phyloP scores from a whole-genome alignment of 2,888 invertebrate genomes.

The Clistopyga incitator region DNA sequence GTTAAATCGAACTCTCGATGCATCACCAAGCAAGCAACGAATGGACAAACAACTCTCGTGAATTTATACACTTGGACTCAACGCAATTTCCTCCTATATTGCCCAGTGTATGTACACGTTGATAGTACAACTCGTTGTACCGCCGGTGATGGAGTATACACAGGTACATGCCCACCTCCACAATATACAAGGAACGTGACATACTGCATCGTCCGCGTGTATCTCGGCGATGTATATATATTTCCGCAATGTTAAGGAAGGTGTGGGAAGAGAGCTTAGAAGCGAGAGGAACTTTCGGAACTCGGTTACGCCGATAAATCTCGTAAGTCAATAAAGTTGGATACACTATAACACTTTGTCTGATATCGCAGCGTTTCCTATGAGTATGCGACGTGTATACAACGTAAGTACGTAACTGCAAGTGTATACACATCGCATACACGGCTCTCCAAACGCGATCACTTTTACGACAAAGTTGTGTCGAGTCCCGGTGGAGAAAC shows the following conservation, averaged over 20 bases:
- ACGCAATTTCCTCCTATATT: constrained; percentile 63
- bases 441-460: constrained; percentile 11
- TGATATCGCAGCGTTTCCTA: constrained; percentile 38
- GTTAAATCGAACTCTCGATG: constrained; percentile 64
- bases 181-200: constrained; percentile 53
- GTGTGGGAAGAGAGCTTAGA: constrained; percentile 22
- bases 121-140: constrained; percentile 40
- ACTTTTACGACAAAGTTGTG: constrained; percentile 26
- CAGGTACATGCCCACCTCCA: not conserved
- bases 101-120: constrained; percentile 20
- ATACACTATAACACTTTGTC: constrained; percentile 60
- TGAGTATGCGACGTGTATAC: constrained; percentile 18
- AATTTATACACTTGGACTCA: constrained; percentile 64
- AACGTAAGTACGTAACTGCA: constrained; percentile 20
- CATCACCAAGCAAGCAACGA: constrained; percentile 52
- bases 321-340: constrained; percentile 62
- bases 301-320: constrained; percentile 63
- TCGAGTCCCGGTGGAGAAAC: not conserved
- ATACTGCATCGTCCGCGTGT: constrained; percentile 45
- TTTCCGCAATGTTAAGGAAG: constrained; percentile 17
- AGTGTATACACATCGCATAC: not conserved
- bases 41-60: constrained; percentile 63
- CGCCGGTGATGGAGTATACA: constrained; percentile 36
- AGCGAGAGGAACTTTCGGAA: constrained; percentile 57
- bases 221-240: constrained; percentile 20